Conservation (phyloP, 2,113 vertebrate genomes). For the Crotalus helleri region DNA sequence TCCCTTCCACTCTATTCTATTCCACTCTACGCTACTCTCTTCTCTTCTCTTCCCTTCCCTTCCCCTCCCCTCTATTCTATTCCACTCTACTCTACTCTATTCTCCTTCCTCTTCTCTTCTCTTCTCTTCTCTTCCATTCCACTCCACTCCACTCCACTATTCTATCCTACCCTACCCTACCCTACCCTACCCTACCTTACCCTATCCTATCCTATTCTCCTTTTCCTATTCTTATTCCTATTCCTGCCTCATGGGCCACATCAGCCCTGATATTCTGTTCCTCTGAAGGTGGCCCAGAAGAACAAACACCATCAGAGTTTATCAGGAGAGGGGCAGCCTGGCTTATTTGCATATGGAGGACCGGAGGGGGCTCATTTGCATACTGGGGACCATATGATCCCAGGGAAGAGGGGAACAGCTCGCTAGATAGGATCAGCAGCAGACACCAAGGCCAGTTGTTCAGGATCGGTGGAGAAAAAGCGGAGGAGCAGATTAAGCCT, state of each 20-base stretch:
- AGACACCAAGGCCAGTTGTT: neutral
- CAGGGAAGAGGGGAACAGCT: neutral
- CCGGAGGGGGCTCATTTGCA: conserved; percentile 14
- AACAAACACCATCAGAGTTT: neutral
- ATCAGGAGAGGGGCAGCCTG: neutral
- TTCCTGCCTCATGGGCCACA: neutral
- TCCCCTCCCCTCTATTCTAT: no score
- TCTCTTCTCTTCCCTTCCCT: no score
- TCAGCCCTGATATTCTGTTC: neutral
- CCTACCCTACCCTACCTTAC: no score
- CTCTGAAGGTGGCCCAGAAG: neutral
- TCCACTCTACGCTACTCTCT: no score
- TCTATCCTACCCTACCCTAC: no score
- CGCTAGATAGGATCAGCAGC: neutral
- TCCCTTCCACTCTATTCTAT: no score
- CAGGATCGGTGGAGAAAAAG: neutral
- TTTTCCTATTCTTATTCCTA: no score
- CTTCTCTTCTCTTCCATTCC: no score
- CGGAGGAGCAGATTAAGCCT: neutral
- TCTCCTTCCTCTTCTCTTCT: rapidly evolving
- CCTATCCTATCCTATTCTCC: no score
- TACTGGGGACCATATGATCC: conserved; percentile 3
- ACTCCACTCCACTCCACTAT: no score
- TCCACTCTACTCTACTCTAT: rapidly evolving
- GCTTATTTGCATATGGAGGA: neutral